Percentiles rank a stretch among this genome's conserved stretches.
Evolutionary conservation across 2,113 vertebrate species (phyloP).

Genomic region (Panurus biarmicus): DNA sequence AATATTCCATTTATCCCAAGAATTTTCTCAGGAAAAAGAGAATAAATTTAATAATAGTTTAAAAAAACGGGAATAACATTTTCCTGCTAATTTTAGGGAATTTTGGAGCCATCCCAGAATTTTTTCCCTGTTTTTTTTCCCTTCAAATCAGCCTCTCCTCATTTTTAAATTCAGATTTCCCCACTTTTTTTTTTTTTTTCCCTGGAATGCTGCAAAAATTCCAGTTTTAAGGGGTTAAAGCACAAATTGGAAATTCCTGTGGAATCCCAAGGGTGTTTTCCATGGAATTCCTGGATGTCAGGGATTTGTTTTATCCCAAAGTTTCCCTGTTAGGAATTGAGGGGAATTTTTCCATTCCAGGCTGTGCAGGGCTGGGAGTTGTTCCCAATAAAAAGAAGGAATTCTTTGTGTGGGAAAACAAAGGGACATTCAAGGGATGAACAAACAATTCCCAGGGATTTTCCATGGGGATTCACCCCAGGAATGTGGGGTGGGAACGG

Average conservation of each 20-base stretch:
- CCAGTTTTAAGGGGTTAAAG: rapidly evolving
- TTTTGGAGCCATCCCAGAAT: neutral
- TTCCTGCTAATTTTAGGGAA: neutral
- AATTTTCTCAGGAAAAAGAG: rapidly evolving
- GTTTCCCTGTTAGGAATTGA: neutral
- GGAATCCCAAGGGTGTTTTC: neutral
- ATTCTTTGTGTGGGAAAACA: neutral
- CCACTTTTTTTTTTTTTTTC: neutral
- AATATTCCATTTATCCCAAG: neutral
- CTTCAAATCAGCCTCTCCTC: neutral
- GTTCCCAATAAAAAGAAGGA: neutral
- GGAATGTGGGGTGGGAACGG: neutral
- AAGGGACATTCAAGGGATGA: neutral
- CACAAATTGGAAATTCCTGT: neutral
- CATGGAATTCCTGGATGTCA: neutral
- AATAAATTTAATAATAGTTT: neutral
- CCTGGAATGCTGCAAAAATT: neutral
- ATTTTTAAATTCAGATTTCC: rapidly evolving
- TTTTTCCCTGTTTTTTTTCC: neutral
- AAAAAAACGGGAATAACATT: neutral
- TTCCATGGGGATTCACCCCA: neutral
- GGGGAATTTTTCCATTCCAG: neutral
- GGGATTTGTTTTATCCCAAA: neutral
- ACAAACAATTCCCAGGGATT: neutral
- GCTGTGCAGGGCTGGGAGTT: neutral